Evolutionary conservation across 2,888 invertebrate genomes (phyloP), one percentile per base, ranked within the genome.

Genomic region (Lasioglossum leucozonium): DNA sequence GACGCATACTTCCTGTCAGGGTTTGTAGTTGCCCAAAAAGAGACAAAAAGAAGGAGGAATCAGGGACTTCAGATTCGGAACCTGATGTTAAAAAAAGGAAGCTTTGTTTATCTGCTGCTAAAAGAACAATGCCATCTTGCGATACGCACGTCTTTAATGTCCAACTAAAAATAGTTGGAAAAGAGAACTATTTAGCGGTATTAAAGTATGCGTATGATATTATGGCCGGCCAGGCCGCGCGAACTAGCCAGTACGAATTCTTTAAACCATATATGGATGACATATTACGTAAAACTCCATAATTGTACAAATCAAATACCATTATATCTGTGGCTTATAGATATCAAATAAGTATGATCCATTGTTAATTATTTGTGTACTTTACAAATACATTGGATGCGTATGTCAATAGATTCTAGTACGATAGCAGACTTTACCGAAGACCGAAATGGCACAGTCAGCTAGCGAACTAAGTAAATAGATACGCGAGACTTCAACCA

Each of bases 11-110:
- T 0, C 96, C 96, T n/a, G 97, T 97, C 0, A 95, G 97, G 72
- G 97, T 97, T n/a, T 98, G 98, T 93, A 97, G 97, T 1, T 98
- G 98, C 91, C 98, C 98, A 0, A 97, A 97, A 18, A 95, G 98
- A 0, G 98, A 98, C 92, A 96, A 97, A 89, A 95, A 95, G 47
- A 96, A 96, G 76, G 97, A 97, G 77, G 97, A 97, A 88, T 94
- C 94, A 42, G 96, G 95, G 77, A 13, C 67, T 1, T 5, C 16
- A n/a, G 51, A 74, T 11, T 0, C 65, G 11, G 55, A 77, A 62
- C 65, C 85, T 69, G 65, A 76, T 13, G n/a, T 75, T 44, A 94
- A 92, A 55, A 94, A 92, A 69, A 91, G 91, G 71, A 94, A 90
- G 90, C 90, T 92, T 0, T 92, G 93, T 74, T 16, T 91, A 86